Evolutionary conservation across 2,888 invertebrate species (phyloP), one percentile per base, ranked within the genome.

Genomic region (Brachynemurus nebulosus): DNA sequence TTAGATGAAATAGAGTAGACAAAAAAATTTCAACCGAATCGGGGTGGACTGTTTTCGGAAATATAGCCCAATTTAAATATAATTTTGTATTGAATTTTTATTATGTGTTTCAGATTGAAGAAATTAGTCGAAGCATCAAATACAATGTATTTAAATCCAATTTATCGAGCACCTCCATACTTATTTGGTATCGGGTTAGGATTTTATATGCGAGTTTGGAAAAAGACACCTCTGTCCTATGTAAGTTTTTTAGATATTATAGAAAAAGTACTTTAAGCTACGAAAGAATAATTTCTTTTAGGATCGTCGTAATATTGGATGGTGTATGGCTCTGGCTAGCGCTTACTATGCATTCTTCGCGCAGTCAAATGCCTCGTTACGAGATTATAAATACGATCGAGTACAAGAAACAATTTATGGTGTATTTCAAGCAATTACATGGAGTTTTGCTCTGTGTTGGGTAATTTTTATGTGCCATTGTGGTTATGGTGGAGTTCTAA

Each of bases 391-490:
- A 11, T 42, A 36, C 19, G 25, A 47, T 14, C 42, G 27, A 5
- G 9, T 21, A 11, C 39, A 45, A 33, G 25, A 41, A 2, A 45
- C 47, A 12, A 18, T 16, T 5, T 47, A 36, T 20, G 45, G 42
- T 9, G 18, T 23, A 20, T 4, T 42, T 9, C 47, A 47, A 18
- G 45, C 47, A 9, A 11, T 47, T 20, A n/a, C 40, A 7, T 47
- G 47, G 47, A 35, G 45, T 11, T 42, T 40, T 14, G 38, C 45
- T 8, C 14, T 47, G 3, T 42, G 45, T 33, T 47, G 47, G 47
- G n/a, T 47, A n/a, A 18, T 47, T 17, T 47, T 38, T 21, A 8
- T 37, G 8, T 47, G 47, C 34, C 36, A 25, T 25, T 33, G 40
- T 11, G 30, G 45, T 2, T 40, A 42, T 14, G 45, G 41, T 34